phyloP scores from a whole-genome alignment of 2,113 vertebrate genomes.

The Vicugna pacos region DNA sequence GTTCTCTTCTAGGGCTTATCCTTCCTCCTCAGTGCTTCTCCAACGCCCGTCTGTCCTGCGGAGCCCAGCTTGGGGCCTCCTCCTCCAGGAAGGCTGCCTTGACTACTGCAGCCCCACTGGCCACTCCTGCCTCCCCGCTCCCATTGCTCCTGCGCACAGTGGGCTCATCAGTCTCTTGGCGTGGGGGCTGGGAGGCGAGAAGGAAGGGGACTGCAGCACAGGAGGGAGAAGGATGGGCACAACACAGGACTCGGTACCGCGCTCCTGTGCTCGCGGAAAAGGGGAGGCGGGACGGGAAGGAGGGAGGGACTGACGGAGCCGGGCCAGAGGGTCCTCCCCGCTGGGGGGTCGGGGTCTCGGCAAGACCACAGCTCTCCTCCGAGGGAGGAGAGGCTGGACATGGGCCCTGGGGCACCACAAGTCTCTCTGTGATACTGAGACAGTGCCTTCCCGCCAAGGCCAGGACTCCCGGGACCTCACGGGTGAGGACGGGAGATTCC shows the following conservation, averaged over 20 bases:
- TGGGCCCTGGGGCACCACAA: neutral
- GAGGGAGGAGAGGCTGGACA: neutral
- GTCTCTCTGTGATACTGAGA: neutral
- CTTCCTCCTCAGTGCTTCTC: neutral
- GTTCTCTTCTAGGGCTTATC: neutral
- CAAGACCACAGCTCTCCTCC: neutral
- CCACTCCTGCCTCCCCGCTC: accelerated
- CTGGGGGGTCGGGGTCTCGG: accelerated
- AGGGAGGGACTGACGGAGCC: neutral
- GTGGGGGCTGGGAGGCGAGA: neutral
- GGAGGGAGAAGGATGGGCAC: neutral
- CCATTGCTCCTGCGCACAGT: neutral
- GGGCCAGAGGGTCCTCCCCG: neutral
- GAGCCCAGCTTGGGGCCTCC: neutral
- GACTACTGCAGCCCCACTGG: neutral
- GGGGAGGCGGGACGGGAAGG: neutral
- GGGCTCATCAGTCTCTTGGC: neutral
- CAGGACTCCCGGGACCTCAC: neutral
- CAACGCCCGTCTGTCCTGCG: neutral
- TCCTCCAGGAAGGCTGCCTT: conserved; percentile 10
- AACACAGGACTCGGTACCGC: neutral
- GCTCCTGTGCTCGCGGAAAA: neutral
- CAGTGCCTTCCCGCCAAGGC: neutral
- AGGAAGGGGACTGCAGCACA: neutral
- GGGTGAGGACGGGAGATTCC: neutral